Evolutionary conservation across 2,113 vertebrate species (phyloP).

Genomic region (Myrmecophaga tridactyla): DNA sequence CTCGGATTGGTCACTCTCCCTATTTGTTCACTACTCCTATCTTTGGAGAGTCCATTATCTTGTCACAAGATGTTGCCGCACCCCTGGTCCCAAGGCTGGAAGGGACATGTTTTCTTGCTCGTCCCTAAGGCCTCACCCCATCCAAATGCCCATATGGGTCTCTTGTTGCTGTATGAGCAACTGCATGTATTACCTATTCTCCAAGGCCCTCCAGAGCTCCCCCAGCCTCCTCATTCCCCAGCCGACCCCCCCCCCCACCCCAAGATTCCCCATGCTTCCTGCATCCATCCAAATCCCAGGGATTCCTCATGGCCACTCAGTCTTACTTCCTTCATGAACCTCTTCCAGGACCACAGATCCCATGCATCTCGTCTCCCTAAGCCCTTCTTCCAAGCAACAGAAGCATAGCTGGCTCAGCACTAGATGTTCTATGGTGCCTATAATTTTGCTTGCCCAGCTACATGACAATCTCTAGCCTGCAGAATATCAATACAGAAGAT

Average conservation of each 20-base stretch:
- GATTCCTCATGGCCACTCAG: background rate
- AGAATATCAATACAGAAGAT: too few species aligned
- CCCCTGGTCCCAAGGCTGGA: background rate
- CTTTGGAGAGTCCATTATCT: background rate
- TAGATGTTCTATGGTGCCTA: background rate
- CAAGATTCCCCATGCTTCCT: background rate
- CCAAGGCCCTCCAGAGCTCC: too few species aligned
- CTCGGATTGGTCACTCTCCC: background rate
- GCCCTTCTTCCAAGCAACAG: background rate
- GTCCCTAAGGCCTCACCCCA: background rate
- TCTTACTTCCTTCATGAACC: background rate
- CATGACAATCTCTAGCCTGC: background rate
- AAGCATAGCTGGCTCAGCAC: background rate
- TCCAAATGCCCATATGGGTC: background rate
- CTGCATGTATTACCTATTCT: background rate
- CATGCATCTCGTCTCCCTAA: background rate
- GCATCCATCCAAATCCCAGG: too few species aligned
- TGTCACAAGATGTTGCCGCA: background rate
- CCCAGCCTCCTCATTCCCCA: background rate
- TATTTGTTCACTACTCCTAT: background rate
- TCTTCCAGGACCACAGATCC: background rate
- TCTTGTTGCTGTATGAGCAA: background rate
- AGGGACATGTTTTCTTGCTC: background rate
- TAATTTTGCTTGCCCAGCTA: background rate
- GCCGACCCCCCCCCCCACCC: too few species aligned